Conservation (phyloP, 2,113 vertebrate species). For the Cyanoderma ruficeps region DNA sequence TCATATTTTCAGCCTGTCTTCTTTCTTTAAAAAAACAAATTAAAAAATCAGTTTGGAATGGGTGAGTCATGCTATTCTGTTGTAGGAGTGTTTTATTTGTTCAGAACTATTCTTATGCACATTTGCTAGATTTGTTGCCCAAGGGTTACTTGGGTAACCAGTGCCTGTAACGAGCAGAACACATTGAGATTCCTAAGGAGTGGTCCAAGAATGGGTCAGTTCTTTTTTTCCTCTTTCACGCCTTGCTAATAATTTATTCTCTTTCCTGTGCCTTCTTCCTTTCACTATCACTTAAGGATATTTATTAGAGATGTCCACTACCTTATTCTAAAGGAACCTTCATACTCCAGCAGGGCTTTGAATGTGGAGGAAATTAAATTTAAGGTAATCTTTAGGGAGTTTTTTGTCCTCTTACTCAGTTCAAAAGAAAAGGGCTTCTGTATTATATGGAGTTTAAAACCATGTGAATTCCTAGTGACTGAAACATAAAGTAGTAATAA, state of each 20-base stretch:
- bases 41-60: background rate
- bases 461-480: background rate
- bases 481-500: background rate
- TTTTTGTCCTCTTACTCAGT: conserved; percentile 8
- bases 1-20: background rate
- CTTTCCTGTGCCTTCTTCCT: conserved; percentile 7
- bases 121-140: conserved; percentile 31
- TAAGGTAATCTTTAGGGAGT: background rate
- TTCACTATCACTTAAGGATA: conserved; percentile 8
- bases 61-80: background rate
- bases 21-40: background rate
- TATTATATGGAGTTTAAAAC: background rate
- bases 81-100: conserved; percentile 13
- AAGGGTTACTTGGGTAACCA: background rate
- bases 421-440: conserved; percentile 21
- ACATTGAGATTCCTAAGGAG: conserved; percentile 23
- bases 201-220: background rate
- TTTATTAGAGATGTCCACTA: conserved; percentile 31
- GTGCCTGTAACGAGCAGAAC: background rate
- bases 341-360: background rate
- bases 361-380: conserved; percentile 48
- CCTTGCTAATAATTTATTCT: conserved; percentile 20
- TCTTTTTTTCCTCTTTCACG: conserved; percentile 2
- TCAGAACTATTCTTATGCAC: background rate
- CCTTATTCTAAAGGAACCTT: conserved; percentile 13